Evolutionary conservation across 2,113 vertebrate species (phyloP).

Genomic region (Trematocara stigmaticum): DNA sequence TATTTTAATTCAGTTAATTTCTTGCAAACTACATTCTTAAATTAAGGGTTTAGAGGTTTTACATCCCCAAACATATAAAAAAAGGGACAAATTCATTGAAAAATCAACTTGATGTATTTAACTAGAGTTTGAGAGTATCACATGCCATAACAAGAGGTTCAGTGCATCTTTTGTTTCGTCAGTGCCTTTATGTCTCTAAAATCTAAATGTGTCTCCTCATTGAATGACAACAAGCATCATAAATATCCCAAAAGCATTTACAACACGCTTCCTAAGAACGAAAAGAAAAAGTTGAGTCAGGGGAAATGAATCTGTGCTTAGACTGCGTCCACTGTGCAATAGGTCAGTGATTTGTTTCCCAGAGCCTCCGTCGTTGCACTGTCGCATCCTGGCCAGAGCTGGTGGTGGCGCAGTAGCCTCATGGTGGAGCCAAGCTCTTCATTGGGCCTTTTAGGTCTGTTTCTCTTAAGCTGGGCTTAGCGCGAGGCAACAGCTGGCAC

Average conservation of each 20-base stretch:
- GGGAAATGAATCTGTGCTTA: background rate
- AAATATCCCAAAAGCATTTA: background rate
- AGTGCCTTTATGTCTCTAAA: background rate
- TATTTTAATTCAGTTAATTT: background rate
- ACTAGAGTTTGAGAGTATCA: background rate
- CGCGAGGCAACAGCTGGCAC: slow-evolving; percentile 65
- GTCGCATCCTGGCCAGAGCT: background rate
- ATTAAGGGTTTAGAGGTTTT: background rate
- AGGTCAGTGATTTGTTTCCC: background rate
- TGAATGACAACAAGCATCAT: background rate
- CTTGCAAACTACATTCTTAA: background rate
- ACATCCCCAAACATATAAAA: background rate
- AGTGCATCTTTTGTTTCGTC: background rate
- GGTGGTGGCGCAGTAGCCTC: slow-evolving; percentile 48
- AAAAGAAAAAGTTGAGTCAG: background rate
- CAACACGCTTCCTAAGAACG: background rate
- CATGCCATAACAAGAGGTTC: background rate
- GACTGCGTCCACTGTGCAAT: background rate
- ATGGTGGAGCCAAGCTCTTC: background rate
- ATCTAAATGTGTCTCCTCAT: background rate
- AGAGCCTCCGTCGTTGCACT: background rate
- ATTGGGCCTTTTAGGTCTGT: slow-evolving; percentile 61
- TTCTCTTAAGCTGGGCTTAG: slow-evolving; percentile 63
- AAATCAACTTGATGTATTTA: background rate
- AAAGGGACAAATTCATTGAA: background rate